phyloP scores from a whole-genome alignment of 2,113 vertebrate species.

The Petaurus breviceps region DNA sequence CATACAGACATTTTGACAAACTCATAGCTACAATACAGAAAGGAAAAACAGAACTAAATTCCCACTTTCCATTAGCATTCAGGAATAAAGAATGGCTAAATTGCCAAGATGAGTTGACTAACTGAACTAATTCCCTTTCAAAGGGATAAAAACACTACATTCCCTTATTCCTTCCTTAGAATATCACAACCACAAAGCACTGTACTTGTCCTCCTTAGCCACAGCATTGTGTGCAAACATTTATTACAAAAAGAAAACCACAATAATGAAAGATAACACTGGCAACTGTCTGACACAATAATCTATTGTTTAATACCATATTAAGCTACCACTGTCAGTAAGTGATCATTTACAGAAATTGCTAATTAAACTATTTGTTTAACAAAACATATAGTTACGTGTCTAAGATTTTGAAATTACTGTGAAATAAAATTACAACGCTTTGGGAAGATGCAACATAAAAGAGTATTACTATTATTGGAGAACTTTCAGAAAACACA shows the following conservation, averaged over 20 bases:
- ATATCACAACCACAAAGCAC: constrained; percentile 22
- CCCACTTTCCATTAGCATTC: not conserved
- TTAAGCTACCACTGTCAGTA: constrained; percentile 28
- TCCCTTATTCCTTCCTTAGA: not conserved
- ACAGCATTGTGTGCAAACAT: constrained; percentile 29
- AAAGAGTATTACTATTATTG: constrained; percentile 38
- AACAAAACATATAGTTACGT: constrained; percentile 62
- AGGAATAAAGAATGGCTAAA: not conserved
- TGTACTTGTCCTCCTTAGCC: constrained; percentile 11
- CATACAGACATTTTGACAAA: not conserved
- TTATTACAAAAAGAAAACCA: constrained; percentile 52
- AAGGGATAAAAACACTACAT: constrained; percentile 13
- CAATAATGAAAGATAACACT: constrained; percentile 42
- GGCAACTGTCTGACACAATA: constrained; percentile 24
- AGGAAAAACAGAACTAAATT: not conserved
- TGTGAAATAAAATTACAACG: constrained; percentile 56
- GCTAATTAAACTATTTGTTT: constrained; percentile 3
- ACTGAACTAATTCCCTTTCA: constrained; percentile 20
- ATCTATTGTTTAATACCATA: constrained; percentile 23
- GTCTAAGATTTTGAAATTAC: constrained; percentile 61
- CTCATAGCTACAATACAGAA: constrained; percentile 5
- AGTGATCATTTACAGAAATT: constrained; percentile 51
- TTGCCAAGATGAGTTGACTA: not conserved
- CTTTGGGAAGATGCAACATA: constrained; percentile 37
- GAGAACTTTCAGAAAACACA: constrained; percentile 70